phyloP scores from a whole-genome alignment of 1,140 invertebrate species.

The Drosophila suzukii region DNA sequence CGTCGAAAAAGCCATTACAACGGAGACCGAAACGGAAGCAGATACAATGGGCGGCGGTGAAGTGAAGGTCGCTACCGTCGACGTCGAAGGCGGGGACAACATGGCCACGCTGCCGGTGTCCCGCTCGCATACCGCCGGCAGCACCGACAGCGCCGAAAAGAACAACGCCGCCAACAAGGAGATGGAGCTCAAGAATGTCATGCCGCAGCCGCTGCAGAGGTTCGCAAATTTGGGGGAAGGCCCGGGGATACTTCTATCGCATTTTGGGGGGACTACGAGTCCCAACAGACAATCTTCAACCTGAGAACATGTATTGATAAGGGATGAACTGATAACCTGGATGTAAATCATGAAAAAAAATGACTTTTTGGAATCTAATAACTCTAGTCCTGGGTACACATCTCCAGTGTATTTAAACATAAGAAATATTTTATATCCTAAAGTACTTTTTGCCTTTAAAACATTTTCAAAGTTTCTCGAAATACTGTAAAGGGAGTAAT shows the following conservation, averaged over 20 bases:
- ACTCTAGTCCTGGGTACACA: too few relatives aligned
- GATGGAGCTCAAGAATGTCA: constrained; percentile 93
- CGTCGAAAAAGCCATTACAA: constrained; percentile 57
- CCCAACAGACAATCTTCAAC: not conserved
- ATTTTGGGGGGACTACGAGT: not conserved
- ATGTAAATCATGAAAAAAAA: not conserved
- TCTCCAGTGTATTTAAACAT: too few relatives aligned
- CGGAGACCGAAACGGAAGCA: constrained; percentile 78
- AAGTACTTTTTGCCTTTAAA: too few relatives aligned
- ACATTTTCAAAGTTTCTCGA: too few relatives aligned
- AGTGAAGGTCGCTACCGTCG: constrained; percentile 93
- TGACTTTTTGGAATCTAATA: too few relatives aligned
- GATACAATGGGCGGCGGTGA: constrained; percentile 89
- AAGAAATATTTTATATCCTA: too few relatives aligned
- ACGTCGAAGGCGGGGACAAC: constrained; percentile 92
- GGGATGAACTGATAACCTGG: not conserved
- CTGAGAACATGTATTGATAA: not conserved
- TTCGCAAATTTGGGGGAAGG: constrained; percentile 66
- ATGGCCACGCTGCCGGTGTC: constrained; percentile 93
- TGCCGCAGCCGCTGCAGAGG: constrained; percentile 92
- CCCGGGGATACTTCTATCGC: too few relatives aligned
- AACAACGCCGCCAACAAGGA: constrained; percentile 93
- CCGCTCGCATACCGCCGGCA: constrained; percentile 87
- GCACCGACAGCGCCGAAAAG: constrained; percentile 90
- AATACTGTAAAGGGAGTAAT: too few relatives aligned